Evolutionary conservation across 2,797 vertebrate genomes (phyloP).

Genomic region (Micropoecilia bifurca): DNA sequence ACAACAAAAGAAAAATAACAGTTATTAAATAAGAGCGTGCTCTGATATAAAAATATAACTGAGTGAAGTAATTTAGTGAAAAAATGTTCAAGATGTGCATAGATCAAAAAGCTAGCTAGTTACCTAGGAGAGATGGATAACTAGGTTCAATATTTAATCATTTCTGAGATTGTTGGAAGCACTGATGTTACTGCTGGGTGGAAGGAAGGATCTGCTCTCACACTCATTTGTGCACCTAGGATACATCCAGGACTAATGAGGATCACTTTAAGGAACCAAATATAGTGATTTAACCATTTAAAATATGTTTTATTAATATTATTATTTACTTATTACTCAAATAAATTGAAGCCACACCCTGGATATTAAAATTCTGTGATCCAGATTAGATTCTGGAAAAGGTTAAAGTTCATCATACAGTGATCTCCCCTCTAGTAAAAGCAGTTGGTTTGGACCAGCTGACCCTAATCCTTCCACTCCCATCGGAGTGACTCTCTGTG

Average conservation of each 20-base stretch:
- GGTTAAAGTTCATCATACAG: not conserved
- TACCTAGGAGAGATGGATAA: no score
- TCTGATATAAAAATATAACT: no score
- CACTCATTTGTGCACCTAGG: not conserved
- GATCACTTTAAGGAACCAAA: not conserved
- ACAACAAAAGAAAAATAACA: no score
- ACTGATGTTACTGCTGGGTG: not conserved
- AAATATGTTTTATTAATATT: not conserved
- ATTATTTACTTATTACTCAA: not conserved
- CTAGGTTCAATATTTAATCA: no score
- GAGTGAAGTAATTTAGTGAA: no score
- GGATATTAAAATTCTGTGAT: not conserved
- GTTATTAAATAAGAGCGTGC: no score
- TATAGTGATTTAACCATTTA: not conserved
- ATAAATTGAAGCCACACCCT: not conserved
- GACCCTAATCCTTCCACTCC: conserved; percentile 37
- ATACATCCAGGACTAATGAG: not conserved
- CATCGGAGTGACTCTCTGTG: conserved; percentile 2
- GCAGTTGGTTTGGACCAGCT: conserved; percentile 28
- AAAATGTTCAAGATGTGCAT: no score
- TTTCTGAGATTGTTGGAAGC: not conserved
- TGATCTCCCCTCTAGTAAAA: not conserved
- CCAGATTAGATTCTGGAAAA: conserved; percentile 1
- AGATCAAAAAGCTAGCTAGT: no score
- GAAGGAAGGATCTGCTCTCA: not conserved